phyloP scores from a whole-genome alignment of 2,797 vertebrate genomes.

The Acanthiza pusilla region DNA sequence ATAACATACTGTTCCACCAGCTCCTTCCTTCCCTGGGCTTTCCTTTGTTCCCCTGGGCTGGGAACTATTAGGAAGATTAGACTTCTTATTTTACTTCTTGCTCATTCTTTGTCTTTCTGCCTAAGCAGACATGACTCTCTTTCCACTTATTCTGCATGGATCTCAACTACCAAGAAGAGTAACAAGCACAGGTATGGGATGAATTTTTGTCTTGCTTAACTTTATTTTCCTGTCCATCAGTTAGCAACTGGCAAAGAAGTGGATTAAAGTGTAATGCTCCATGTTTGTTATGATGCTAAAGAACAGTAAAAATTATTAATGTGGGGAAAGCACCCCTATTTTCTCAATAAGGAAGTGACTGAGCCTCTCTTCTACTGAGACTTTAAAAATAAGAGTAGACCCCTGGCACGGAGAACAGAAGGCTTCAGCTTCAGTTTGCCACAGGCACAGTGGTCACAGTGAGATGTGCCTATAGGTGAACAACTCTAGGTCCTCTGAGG shows the following conservation, averaged over 20 bases:
- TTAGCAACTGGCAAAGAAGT: not conserved
- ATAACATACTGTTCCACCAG: not conserved
- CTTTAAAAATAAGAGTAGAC: not conserved
- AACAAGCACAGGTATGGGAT: not conserved
- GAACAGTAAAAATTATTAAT: not conserved
- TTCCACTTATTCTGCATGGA: not conserved
- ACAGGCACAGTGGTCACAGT: fast-evolving
- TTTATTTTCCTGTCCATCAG: not conserved
- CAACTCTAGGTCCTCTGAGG: not conserved
- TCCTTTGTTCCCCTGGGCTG: not conserved
- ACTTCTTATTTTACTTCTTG: constrained; percentile 4
- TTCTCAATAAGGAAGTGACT: not conserved
- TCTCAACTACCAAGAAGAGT: not conserved
- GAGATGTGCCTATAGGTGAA: fast-evolving
- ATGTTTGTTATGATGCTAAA: not conserved
- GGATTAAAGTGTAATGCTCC: not conserved
- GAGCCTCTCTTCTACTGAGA: not conserved
- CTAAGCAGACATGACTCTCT: not conserved
- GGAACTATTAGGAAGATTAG: not conserved
- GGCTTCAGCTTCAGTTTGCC: not conserved
- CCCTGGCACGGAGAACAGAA: not conserved
- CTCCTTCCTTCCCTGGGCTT: not conserved
- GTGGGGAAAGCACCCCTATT: not conserved
- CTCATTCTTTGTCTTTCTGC: not conserved
- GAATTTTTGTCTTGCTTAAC: not conserved